Base-by-base conservation (phyloP, 2,797 vertebrate species). In the Harpagifer antarcticus region DNA sequence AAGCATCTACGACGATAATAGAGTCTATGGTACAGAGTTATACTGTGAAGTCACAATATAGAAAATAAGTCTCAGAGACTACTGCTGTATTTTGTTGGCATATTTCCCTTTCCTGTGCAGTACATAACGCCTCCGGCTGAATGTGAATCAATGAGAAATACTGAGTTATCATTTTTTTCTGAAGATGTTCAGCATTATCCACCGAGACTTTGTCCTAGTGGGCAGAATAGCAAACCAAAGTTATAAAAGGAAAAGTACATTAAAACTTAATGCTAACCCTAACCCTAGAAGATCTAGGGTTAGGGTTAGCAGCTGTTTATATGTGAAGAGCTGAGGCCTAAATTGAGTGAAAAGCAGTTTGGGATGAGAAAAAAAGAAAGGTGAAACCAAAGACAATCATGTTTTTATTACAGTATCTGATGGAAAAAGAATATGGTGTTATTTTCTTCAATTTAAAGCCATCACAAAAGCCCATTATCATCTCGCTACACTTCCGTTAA, bases 121-220 rank as follows among this genome's bases (percentile, higher is more conserved):
- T 40, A 27, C 4, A 42, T 3, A 78, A 84, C 23, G 8, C n/a
- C 52, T 47, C 48, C 37, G 60, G 12, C 3, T 57, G 17, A 3
- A 19, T 9, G 20, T 48, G 4, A 68, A 16, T 42, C 9, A 76
- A 49, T 19, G 54, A 31, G 11, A 64, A 76, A 33, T 9, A 37
- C 8, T 37, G 7, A 15, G 27, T 4, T 1, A 50, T 44, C 5
- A 52, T 76, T 76, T 76, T 0, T 58, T 11, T 37, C 60, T 43
- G 15, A 55, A 14, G 20, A 31, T 15, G n/a, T 27, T 53, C 9
- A 12, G 8, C n/a, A 2, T 33, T 6, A 2, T 9, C 14, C 7
- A 27, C 11, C 40, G 47, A 52, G 44, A 20, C 11, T 56, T 48
- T 10, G 9, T 44, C 14, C 1, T 19, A 5, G 15, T 31, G 20